A percentile compares a stretch with the other conserved stretches of the same genome.
phyloP scores from a whole-genome alignment of 2,888 invertebrate genomes.

The Nysson spinosus region DNA sequence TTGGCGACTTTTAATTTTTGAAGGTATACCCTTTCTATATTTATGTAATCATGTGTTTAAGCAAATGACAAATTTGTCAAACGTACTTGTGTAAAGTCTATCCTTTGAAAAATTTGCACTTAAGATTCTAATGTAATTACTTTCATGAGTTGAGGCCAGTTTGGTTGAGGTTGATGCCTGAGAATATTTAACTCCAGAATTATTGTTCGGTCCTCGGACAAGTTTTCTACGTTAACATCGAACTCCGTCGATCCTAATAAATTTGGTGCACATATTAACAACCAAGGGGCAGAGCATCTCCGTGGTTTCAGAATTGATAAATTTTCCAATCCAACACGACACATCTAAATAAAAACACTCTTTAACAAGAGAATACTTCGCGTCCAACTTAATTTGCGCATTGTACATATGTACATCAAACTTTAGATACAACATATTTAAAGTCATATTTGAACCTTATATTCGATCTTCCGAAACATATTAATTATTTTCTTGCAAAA shows the following conservation, averaged over 20 bases:
- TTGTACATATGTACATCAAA: too few relatives aligned
- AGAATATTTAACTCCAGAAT: slow-evolving; percentile 85
- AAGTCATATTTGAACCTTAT: too few relatives aligned
- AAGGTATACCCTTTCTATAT: too few relatives aligned
- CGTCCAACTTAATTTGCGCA: too few relatives aligned
- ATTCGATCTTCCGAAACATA: too few relatives aligned
- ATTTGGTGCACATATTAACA: slow-evolving; percentile 83
- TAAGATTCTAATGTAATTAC: slow-evolving; percentile 75
- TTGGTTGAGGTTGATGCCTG: slow-evolving; percentile 87
- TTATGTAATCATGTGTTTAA: too few relatives aligned
- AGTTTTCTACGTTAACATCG: slow-evolving; percentile 77
- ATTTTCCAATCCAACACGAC: slow-evolving; percentile 79
- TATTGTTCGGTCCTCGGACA: slow-evolving; percentile 82
- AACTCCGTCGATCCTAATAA: slow-evolving; percentile 77
- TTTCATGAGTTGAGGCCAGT: slow-evolving; percentile 87
- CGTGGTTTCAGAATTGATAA: slow-evolving; percentile 80
- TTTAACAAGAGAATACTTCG: too few relatives aligned
- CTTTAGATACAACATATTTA: too few relatives aligned
- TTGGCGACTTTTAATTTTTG: too few relatives aligned
- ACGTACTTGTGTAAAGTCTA: too few relatives aligned
- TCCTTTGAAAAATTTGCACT: background rate
- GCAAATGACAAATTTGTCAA: too few relatives aligned
- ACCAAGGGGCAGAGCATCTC: slow-evolving; percentile 83
- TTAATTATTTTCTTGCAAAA: too few relatives aligned
- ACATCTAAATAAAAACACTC: slow-evolving; percentile 62